Conservation (phyloP, 2,888 invertebrate genomes). For the Gandaritis pyraliata region DNA sequence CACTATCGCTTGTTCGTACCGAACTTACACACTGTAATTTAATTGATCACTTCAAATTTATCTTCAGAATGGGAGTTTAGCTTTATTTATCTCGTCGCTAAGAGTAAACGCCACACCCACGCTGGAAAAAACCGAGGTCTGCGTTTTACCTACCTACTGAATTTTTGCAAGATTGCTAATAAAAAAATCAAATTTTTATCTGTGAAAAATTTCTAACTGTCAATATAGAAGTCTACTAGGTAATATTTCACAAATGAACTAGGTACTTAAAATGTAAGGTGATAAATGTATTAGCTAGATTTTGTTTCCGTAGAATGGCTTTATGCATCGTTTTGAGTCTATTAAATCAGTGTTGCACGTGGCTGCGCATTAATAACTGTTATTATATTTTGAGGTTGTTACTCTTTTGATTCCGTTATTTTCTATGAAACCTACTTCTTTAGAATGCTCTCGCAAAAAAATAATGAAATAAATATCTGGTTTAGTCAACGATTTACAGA, state of each 20-base stretch:
- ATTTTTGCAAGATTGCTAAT: neutral
- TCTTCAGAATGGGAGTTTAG: neutral
- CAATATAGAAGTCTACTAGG: too few species aligned
- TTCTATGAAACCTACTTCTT: slow-evolving; percentile 37
- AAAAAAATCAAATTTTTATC: too few species aligned
- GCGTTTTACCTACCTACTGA: neutral
- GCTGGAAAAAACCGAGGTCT: neutral
- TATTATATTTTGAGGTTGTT: slow-evolving; percentile 51
- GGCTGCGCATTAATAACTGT: slow-evolving; percentile 50
- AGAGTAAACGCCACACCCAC: neutral
- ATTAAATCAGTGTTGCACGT: slow-evolving; percentile 51
- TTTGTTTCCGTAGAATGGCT: slow-evolving; percentile 31
- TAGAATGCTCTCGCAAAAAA: neutral
- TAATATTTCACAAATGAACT: neutral
- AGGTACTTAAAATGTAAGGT: neutral
- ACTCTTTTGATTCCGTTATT: slow-evolving; percentile 48
- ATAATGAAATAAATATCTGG: slow-evolving; percentile 14
- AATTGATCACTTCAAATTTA: too few species aligned
- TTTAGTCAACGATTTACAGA: slow-evolving; percentile 17
- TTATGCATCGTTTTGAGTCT: slow-evolving; percentile 33
- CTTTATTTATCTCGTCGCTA: neutral
- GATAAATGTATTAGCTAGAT: slow-evolving; percentile 8
- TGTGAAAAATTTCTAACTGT: too few species aligned
- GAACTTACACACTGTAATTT: too few species aligned
- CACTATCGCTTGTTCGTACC: too few species aligned